Evolutionary conservation across 1,140 invertebrate genomes (phyloP), one percentile per base, ranked within the genome.

Genomic region (Drosophila grimshawi): DNA sequence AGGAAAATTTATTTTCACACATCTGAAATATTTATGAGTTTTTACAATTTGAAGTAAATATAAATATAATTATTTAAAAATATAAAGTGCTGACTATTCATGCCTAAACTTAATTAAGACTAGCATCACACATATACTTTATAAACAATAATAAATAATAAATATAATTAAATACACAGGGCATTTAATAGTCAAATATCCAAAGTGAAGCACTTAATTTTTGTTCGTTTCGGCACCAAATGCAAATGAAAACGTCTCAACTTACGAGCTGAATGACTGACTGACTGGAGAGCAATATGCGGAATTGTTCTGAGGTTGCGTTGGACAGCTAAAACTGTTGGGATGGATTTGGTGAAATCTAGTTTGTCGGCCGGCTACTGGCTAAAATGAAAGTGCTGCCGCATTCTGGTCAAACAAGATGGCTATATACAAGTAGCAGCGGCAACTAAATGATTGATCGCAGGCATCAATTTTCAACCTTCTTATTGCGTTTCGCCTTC

Each of bases 191-290:
- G 55, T 41, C 48, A 7, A 27, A 19, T 0, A 6, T 10, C 5
- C 1, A 4, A 4, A 6, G 8, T 3, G 19, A 41, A 51, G 29
- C 10, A 80, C 68, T 81, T 65, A 48, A 35, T 72, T 75, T 78
- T 63, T 41, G 63, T 52, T 79, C 59, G 49, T 69, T 63, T 8
- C 48, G 56, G 43, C 70, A 29, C 11, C 33, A 89, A 89, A 89
- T 89, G 85, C 85, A 89, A 89, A 89, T 89, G 85, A 85, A 88
- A 90, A 85, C 68, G 78, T 89, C 85, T 89, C 85, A 89, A 71
- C 85, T 89, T 89, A 89, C 85, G 68, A 61, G 39, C 43, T 57
- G 41, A 48, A 33, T 56, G 35, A 30, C 60, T 5, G 11, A 55
- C 37, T 64, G 39, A n/a, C 55, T 37, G 19, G 19, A 19, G 19